phyloP scores from a whole-genome alignment of 2,113 vertebrate species.

The human region GRCh38 chr18:36575501-36576000 shows the following conservation, averaged over 20 bases:
- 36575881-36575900: not conserved
- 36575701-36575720: not conserved
- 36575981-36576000: not conserved
- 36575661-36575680: not conserved
- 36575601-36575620: not conserved
- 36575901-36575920: not conserved
- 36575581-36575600: not conserved
- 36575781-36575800: not conserved
- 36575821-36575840: not conserved
- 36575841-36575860: not conserved
- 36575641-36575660: not conserved
- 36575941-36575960: not conserved
- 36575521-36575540: conserved; percentile 30
- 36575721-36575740: not conserved
- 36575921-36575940: not conserved
- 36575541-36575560: not conserved
- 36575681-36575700: not conserved
- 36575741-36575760: not conserved
- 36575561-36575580: not conserved
- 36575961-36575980: not conserved
- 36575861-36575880: not conserved
- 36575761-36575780: not conserved
- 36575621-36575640: not conserved
- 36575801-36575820: conserved; percentile 1
- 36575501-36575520: not conserved